Evolutionary conservation across 2,113 vertebrate genomes (phyloP).

Genomic region (Actenoides lindsayi): DNA sequence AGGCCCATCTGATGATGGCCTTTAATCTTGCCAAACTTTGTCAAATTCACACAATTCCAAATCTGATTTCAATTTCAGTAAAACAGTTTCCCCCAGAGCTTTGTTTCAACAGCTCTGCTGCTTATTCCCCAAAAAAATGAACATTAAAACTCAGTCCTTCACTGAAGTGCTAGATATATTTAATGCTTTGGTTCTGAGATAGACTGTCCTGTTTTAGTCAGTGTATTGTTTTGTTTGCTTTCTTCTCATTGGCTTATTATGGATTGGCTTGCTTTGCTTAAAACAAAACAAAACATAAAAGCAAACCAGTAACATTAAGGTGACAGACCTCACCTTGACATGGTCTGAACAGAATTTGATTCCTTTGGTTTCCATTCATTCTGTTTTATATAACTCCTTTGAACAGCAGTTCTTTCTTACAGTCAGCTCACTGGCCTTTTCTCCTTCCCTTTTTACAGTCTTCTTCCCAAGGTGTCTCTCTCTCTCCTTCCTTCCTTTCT

Average conservation of each 20-base stretch:
- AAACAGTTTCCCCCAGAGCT: neutral
- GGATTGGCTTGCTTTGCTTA: neutral
- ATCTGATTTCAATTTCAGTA: neutral
- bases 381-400: neutral
- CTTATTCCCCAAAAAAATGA: neutral
- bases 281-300: neutral
- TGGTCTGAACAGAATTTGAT: neutral
- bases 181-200: neutral
- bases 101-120: neutral
- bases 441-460: neutral
- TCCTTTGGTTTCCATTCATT: neutral
- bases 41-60: neutral
- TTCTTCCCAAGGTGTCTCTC: slow-evolving; percentile 45
- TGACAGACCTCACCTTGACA: neutral
- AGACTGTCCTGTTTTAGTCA: neutral
- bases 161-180: neutral
- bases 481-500: slow-evolving; percentile 43
- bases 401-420: neutral
- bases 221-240: neutral
- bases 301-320: neutral
- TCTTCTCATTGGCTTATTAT: neutral
- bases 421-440: neutral
- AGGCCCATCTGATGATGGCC: neutral
- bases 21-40: neutral
- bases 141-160: neutral